Base-by-base conservation (phyloP, 2,113 vertebrate genomes). In the Gracilinanus agilis region DNA sequence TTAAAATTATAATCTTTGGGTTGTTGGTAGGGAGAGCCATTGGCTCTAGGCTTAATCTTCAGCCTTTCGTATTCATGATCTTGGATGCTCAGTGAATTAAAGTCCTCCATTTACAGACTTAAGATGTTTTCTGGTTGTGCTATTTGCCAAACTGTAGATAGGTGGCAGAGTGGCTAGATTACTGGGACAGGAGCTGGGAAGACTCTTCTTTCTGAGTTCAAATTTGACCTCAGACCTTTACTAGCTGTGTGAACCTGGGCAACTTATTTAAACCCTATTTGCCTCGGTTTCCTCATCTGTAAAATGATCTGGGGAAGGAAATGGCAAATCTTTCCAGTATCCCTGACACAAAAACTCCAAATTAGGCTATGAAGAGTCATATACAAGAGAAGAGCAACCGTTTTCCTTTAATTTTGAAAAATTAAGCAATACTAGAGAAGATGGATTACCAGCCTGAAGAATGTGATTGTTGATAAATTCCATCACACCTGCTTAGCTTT, bases 1-100 rank as follows among this genome's bases (percentile, higher is more conserved):
- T 97, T 96, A 96, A 96, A 91, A 61, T 95, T 94, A 55, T 93
- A 98, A 97, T 96, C 94, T 95, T 94, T 54, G 1, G 19, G 55
- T 94, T 95, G 67, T 92, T 92, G 53, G 8, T 0, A 25, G 54
- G 90, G 54, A 75, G 34, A 97, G 94, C 0, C 54, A 90, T 53
- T 83, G 67, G 16, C n/a, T 95, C 93, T 92, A 0, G 29, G 61
- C 94, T 92, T 93, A 53, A 27, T 58, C 83, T 53, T 90, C 55
- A 91, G 49, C 88, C 54, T 93, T 29, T 94, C 44, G 88, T 93
- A 91, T 25, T 53, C 89, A 49, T 0, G 0, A 24, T 90, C 90
- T 90, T 95, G n/a, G 2, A 67, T 88, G 25, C 54, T 44, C 90
- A 93, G 3, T 0, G 19, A 90, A 27, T 6, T 67, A 53, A 96